Evolutionary conservation across 2,888 invertebrate genomes (phyloP).

Genomic region (Frankliniella fusca): DNA sequence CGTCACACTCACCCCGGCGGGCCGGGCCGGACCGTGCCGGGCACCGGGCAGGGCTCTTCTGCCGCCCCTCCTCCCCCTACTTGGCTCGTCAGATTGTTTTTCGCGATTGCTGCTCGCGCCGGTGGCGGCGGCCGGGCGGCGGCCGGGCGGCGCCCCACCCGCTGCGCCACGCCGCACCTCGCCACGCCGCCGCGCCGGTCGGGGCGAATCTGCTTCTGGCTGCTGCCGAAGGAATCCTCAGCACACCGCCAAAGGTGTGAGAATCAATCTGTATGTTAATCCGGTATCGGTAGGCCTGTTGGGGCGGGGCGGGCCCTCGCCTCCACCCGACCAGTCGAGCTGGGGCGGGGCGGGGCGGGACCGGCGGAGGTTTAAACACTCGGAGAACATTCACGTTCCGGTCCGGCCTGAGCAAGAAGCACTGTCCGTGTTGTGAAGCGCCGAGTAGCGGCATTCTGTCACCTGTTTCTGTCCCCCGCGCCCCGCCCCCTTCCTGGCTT

Average conservation of each 20-base stretch:
- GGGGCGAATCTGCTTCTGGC: background rate
- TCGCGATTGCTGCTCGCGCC: no score
- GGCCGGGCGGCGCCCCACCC: no score
- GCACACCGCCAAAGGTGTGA: slow-evolving; percentile 17
- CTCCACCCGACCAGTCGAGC: no score
- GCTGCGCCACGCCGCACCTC: no score
- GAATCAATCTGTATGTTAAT: slow-evolving; percentile 26
- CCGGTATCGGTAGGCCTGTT: slow-evolving; percentile 12
- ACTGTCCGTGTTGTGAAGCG: background rate
- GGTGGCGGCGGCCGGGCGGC: no score
- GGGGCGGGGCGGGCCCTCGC: background rate
- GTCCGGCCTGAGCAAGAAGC: slow-evolving; percentile 4
- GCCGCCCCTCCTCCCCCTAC: no score
- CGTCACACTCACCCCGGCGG: no score
- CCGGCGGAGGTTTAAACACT: background rate
- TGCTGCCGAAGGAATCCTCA: slow-evolving; percentile 12
- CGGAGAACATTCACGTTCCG: background rate
- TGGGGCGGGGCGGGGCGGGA: background rate
- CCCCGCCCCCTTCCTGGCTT: background rate
- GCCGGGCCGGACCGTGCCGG: no score
- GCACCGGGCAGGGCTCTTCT: no score
- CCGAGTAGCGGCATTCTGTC: slow-evolving; percentile 20
- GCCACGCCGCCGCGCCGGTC: background rate
- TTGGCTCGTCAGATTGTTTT: no score
- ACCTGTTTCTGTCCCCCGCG: background rate